Evolutionary conservation across 2,113 vertebrate species (phyloP).

Genomic region (Setophaga coronata): DNA sequence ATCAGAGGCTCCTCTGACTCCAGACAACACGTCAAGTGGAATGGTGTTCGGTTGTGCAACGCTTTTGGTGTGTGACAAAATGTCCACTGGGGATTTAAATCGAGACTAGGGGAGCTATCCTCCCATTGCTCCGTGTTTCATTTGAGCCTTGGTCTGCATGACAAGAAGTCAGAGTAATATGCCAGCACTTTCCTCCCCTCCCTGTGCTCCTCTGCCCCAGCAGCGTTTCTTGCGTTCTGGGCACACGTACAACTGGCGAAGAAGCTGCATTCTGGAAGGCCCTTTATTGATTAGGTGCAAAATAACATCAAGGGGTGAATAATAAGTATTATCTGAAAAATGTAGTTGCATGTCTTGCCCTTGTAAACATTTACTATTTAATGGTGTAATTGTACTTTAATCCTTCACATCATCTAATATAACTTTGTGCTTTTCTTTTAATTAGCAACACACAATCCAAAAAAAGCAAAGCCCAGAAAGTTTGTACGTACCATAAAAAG

Average conservation of each 20-base stretch:
- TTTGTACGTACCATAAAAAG: background rate
- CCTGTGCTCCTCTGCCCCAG: background rate
- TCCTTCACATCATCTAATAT: conserved; percentile 20
- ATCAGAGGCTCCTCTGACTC: conserved; percentile 28
- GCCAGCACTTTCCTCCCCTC: background rate
- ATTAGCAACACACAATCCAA: background rate
- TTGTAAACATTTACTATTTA: conserved; percentile 53
- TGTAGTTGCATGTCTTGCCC: background rate
- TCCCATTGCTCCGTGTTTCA: background rate
- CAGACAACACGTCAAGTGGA: background rate
- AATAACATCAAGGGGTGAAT: conserved; percentile 18
- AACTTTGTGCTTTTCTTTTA: conserved; percentile 18
- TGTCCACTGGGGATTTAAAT: conserved; percentile 30
- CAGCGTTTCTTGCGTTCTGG: background rate
- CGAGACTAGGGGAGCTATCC: background rate
- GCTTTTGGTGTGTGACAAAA: conserved; percentile 46
- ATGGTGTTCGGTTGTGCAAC: background rate
- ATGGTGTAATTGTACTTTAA: conserved; percentile 43
- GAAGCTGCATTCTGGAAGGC: background rate
- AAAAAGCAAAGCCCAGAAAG: conserved; percentile 1
- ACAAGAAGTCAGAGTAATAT: background rate
- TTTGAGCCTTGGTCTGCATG: background rate
- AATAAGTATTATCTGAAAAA: conserved; percentile 17
- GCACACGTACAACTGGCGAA: background rate
- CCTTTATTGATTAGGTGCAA: conserved; percentile 50